These are phyloP conservation scores for Brachypalpus laphriformis DNA, from an alignment of 2,888 invertebrate species.

Conservation along the genomic window DNA sequence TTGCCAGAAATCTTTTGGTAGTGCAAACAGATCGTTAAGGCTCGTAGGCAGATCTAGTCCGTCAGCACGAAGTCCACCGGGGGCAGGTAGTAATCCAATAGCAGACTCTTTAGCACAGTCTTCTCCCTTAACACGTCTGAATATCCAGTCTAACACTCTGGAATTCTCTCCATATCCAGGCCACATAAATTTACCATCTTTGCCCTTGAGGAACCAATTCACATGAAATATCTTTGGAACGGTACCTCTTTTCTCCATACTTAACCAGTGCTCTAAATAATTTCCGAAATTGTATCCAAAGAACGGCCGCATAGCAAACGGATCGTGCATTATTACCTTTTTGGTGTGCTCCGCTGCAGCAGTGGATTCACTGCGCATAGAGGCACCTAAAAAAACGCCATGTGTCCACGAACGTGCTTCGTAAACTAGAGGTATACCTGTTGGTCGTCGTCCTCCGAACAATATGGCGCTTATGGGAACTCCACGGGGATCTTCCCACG, in stretches of 20 bases:
- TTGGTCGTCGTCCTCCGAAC: constrained; percentile 96
- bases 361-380: constrained; percentile 98
- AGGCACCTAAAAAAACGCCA: constrained; percentile 96
- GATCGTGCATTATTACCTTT: constrained; percentile 97
- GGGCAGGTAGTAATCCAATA: constrained; percentile 88
- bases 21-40: constrained; percentile 90
- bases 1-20: constrained; percentile 96
- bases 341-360: constrained; percentile 98
- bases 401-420: constrained; percentile 97
- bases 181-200: constrained; percentile 96
- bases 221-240: constrained; percentile 99
- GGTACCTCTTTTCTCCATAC: constrained; percentile 88
- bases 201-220: constrained; percentile 98
- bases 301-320: constrained; percentile 99
- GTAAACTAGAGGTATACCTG: constrained; percentile 96
- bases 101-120: constrained; percentile 89
- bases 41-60: constrained; percentile 88
- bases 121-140: constrained; percentile 92
- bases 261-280: constrained; percentile 97
- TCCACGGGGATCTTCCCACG: constrained; percentile 96
- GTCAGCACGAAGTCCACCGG: constrained; percentile 87
- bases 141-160: constrained; percentile 97
- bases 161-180: constrained; percentile 99
- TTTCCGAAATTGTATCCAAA: constrained; percentile 99
- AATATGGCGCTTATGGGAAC: constrained; percentile 98